Base-by-base conservation (phyloP, 2,888 invertebrate species). In the Eupeodes latifasciatus region DNA sequence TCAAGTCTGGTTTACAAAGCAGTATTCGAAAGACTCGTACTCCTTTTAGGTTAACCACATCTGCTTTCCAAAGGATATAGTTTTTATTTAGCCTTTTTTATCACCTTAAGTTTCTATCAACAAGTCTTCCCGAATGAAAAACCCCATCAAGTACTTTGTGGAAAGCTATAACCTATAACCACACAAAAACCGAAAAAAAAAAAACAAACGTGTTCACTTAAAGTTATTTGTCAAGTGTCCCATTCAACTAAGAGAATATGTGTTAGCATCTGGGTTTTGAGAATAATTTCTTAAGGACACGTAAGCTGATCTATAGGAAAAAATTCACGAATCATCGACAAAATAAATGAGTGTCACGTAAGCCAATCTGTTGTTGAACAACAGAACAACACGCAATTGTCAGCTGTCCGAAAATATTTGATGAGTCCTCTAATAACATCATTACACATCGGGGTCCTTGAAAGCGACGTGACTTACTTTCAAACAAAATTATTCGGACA, bases 331-430 rank as follows among this genome's bases (percentile, higher is more conserved):
- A 64, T 19, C 36, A 51, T 61, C 49, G 66, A n/a, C 55, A 40
- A 78, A 88, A 85, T 75, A 88, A 88, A 88, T 88, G 85, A 88
- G 55, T 85, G 85, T 85, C 88, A 88, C 88, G 88, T 88, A 88
- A 88, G 88, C 64, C 88, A 88, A 88, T 88, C 88, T 88, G 88
- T 81, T 81, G 88, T 81, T 81, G 88, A 74, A 64, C 77, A 81
- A 78, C 88, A 88, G 88, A 74, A 59, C 77, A 81, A 78, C 88
- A 88, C 78, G 88, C 88, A 81, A 85, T 85, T 85, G 88, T 85
- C 85, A 85, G 85, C 78, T 81, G 88, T 81, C 85, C 59, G 81
- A 81, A 81, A 78, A 64, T 88, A 77, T 88, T 88, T 88, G 88
- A 88, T 85, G 85, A 88, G 88, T 88, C 85, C 85, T 88, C 69